These are phyloP conservation scores for Temnopleurus reevesii DNA, from an alignment of 53 echinoderm and acorn worm genomes.

Conservation along the genomic window DNA sequence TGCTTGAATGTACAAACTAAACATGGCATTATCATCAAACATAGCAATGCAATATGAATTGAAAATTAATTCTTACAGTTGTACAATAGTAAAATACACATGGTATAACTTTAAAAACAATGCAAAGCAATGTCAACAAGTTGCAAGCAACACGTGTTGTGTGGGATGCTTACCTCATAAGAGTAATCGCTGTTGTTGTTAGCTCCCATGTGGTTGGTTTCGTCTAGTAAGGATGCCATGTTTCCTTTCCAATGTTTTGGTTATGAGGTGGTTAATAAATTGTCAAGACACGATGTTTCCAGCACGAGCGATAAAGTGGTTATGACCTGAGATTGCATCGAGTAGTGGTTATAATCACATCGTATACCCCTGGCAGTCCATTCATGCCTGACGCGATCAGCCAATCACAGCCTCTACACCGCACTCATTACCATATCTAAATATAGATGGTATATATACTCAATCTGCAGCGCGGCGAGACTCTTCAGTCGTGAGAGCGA, in stretches of 20 bases:
- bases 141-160: not conserved
- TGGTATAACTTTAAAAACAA: not conserved
- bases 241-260: slow-evolving; percentile 54
- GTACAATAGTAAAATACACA: not conserved
- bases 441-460: slow-evolving; percentile 59
- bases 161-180: slow-evolving; percentile 42
- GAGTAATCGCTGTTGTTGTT: slow-evolving; percentile 19
- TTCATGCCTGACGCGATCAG: slow-evolving; percentile 41
- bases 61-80: no score
- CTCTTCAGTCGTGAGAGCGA: slow-evolving; percentile 24
- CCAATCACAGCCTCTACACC: slow-evolving; percentile 17
- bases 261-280: slow-evolving; percentile 42
- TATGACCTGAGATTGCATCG: not conserved
- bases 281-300: slow-evolving; percentile 35
- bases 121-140: not conserved
- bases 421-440: slow-evolving; percentile 29
- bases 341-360: slow-evolving; percentile 47
- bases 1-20: no score
- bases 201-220: slow-evolving; percentile 6
- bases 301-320: slow-evolving; percentile 26
- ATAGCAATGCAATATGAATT: no score
- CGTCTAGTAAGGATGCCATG: slow-evolving; percentile 52
- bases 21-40: no score
- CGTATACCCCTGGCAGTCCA: not conserved
- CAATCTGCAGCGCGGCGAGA: not conserved